These are phyloP conservation scores for Daubentonia madagascariensis DNA, from an alignment of 2,113 vertebrate genomes.

Conservation along the genomic window DNA sequence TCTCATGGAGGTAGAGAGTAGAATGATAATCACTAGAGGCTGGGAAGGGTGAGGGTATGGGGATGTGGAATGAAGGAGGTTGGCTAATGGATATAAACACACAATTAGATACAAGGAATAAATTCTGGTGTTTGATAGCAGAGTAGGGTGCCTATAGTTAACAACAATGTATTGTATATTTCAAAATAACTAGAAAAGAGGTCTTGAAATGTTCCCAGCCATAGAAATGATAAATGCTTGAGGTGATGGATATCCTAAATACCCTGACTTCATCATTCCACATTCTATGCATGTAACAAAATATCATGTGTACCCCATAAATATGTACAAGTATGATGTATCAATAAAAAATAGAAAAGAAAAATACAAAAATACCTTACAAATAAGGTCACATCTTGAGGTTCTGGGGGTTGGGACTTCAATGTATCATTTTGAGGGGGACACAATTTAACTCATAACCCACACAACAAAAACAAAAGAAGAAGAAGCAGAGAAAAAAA, in stretches of 20 bases:
- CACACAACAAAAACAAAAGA: background rate
- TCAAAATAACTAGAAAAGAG: background rate
- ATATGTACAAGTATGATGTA: background rate
- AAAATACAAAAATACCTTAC: too few relatives aligned
- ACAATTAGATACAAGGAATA: background rate
- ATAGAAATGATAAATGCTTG: background rate
- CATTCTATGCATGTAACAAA: background rate
- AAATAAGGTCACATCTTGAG: background rate
- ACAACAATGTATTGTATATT: background rate
- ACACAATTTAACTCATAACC: background rate
- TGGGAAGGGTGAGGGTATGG: background rate
- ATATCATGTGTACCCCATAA: background rate
- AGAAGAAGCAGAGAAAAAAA: background rate
- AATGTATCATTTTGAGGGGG: background rate
- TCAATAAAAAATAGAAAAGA: background rate
- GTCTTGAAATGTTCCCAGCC: background rate
- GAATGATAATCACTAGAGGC: background rate
- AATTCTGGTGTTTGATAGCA: background rate
- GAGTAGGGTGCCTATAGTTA: background rate
- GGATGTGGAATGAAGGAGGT: background rate
- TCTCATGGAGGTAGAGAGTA: background rate
- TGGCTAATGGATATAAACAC: too few relatives aligned
- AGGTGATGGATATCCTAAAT: background rate
- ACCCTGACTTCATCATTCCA: background rate
- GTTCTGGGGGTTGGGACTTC: background rate